These are phyloP conservation scores for Malurus alboscapulatus DNA, from an alignment of 2,113 vertebrate species.

Conservation along the genomic window DNA sequence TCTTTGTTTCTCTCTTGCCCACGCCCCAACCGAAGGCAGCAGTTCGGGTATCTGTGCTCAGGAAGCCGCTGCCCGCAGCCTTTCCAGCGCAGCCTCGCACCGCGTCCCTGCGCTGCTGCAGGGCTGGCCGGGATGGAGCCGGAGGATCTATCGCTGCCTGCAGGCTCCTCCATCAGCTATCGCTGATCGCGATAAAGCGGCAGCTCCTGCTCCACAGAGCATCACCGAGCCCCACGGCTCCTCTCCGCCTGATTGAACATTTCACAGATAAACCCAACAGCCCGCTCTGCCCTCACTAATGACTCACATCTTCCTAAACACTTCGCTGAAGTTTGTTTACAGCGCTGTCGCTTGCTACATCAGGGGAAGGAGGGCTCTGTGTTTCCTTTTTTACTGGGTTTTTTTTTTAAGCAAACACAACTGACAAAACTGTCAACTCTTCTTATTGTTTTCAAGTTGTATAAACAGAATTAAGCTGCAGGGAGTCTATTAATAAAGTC, in stretches of 20 bases:
- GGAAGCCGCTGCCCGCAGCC: neutral
- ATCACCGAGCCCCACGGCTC: neutral
- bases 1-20: too few species aligned
- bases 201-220: neutral
- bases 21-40: rapidly evolving
- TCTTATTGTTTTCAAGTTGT: slow-evolving; percentile 58
- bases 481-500: slow-evolving; percentile 67
- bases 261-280: neutral
- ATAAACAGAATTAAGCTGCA: slow-evolving; percentile 58
- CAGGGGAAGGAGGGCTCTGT: neutral
- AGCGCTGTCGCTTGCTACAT: neutral
- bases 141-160: neutral
- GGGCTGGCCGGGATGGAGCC: neutral
- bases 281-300: neutral
- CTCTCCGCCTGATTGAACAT: neutral
- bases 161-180: neutral
- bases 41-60: rapidly evolving
- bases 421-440: slow-evolving; percentile 45
- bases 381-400: neutral
- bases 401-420: slow-evolving; percentile 7
- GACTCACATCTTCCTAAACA: slow-evolving; percentile 49
- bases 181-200: neutral
- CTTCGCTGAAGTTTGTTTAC: slow-evolving; percentile 44
- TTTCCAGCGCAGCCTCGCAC: neutral
- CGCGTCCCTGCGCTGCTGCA: neutral